phyloP scores from a whole-genome alignment of 2,113 vertebrate genomes.

The Okapia johnstoni region DNA sequence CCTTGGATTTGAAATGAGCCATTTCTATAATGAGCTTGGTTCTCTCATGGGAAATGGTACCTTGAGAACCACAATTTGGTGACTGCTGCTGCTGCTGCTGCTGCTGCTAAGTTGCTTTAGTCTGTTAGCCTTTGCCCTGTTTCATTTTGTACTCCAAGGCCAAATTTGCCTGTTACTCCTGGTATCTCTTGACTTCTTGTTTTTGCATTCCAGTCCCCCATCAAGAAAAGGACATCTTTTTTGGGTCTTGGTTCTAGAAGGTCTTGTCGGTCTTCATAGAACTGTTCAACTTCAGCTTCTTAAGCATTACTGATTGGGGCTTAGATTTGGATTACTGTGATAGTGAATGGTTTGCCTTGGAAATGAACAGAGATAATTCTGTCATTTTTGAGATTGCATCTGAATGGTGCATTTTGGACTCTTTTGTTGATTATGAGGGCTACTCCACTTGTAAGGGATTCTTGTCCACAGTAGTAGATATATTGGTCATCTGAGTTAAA shows the following conservation, averaged over 20 bases:
- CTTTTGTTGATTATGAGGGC: not conserved
- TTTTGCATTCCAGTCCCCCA: not conserved
- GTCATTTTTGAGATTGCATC: not conserved
- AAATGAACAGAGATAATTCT: not conserved
- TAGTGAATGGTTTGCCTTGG: not conserved
- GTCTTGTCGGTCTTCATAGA: not conserved
- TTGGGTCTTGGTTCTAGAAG: not conserved
- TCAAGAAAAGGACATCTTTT: not conserved
- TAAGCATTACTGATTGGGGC: not conserved
- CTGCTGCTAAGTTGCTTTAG: no score
- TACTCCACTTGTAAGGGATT: not conserved
- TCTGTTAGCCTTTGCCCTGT: not conserved
- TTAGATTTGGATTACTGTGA: not conserved
- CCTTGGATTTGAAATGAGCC: not conserved
- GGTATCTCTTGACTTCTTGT: not conserved
- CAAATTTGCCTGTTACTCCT: not conserved
- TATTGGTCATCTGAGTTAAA: not conserved
- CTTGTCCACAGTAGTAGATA: not conserved
- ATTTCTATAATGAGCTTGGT: not conserved
- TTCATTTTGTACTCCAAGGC: not conserved
- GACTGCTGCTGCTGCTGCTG: not conserved
- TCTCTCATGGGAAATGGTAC: not conserved
- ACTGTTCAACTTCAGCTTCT: not conserved
- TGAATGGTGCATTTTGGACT: not conserved
- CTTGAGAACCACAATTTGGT: not conserved